Percentiles rank a stretch among this genome's conserved stretches.
Evolutionary conservation across 2,888 invertebrate species (phyloP).

Genomic region (Agrotis segetum): DNA sequence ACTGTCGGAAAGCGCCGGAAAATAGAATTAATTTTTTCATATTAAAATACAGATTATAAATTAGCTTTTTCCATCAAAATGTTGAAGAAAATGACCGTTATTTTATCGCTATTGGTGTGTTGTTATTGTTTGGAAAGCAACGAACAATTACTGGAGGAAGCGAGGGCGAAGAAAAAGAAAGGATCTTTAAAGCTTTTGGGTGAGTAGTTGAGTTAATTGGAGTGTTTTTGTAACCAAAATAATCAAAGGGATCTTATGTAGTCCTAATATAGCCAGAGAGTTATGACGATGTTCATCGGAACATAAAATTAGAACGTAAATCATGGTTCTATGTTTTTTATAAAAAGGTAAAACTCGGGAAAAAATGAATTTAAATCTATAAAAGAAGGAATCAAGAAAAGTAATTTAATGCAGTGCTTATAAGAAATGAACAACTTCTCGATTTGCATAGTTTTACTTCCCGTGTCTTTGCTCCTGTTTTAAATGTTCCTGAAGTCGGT

Average conservation of each 20-base stretch:
- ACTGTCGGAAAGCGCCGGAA: slow-evolving; percentile 31
- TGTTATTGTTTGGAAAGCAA: slow-evolving; percentile 81
- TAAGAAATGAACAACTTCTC: neutral
- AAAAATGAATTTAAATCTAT: neutral
- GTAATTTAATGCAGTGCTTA: slow-evolving; percentile 10
- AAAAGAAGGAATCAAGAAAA: neutral
- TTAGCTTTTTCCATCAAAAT: slow-evolving; percentile 64
- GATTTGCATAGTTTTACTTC: neutral
- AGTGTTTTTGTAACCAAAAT: slow-evolving; percentile 47
- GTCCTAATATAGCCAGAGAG: slow-evolving; percentile 12
- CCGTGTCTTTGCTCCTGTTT: neutral
- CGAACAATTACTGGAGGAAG: slow-evolving; percentile 76
- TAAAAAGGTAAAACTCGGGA: neutral
- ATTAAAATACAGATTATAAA: slow-evolving; percentile 39
- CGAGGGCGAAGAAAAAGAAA: slow-evolving; percentile 85
- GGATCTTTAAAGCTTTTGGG: slow-evolving; percentile 78
- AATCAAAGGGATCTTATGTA: slow-evolving; percentile 36
- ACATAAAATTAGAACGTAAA: slow-evolving; percentile 37
- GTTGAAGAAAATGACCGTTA: slow-evolving; percentile 74
- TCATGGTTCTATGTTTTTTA: slow-evolving; percentile 33
- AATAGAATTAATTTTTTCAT: slow-evolving; percentile 26
- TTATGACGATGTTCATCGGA: slow-evolving; percentile 30
- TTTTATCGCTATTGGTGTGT: slow-evolving; percentile 76
- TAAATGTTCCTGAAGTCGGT: neutral
- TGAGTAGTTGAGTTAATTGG: slow-evolving; percentile 72